A percentile compares a stretch with the other conserved stretches of the same genome.
Conservation (phyloP, 2,888 invertebrate genomes). For the Penaeus monodon region DNA sequence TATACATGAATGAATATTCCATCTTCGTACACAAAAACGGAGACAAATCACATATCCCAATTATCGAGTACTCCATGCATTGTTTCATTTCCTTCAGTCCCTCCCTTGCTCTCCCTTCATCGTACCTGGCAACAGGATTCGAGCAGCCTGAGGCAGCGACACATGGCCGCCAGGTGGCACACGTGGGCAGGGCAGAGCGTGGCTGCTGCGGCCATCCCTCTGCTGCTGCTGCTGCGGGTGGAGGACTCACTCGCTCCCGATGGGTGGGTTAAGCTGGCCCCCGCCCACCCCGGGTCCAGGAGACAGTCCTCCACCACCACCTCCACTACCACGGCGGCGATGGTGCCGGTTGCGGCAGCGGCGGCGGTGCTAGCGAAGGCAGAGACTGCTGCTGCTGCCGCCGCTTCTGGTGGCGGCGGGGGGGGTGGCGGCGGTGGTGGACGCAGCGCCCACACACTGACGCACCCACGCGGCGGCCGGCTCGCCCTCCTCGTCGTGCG, state of each 20-base stretch:
- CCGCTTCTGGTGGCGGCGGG: no score
- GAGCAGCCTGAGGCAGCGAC: conserved; percentile 58
- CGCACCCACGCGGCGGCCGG: conserved; percentile 37
- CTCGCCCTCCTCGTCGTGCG: conserved; percentile 47
- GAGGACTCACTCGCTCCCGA: background rate
- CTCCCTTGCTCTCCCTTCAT: no score
- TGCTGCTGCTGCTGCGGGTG: background rate
- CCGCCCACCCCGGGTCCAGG: background rate
- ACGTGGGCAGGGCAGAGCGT: conserved; percentile 55
- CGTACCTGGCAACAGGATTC: conserved; percentile 61
- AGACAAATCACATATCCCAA: no score
- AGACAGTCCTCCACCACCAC: conserved; percentile 9
- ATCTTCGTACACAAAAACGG: no score
- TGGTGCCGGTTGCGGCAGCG: no score
- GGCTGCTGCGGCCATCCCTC: conserved; percentile 8
- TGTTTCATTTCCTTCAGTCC: no score
- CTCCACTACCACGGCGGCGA: background rate
- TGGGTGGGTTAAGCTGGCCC: conserved; percentile 17
- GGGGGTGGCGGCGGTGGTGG: background rate
- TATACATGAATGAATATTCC: no score
- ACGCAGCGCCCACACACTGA: background rate
- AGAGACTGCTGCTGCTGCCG: no score
- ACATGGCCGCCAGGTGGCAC: conserved; percentile 59
- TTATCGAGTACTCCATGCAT: no score
- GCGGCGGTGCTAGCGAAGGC: no score